Conservation (phyloP, 1,140 invertebrate genomes). For the Ganaspis sp. region DNA sequence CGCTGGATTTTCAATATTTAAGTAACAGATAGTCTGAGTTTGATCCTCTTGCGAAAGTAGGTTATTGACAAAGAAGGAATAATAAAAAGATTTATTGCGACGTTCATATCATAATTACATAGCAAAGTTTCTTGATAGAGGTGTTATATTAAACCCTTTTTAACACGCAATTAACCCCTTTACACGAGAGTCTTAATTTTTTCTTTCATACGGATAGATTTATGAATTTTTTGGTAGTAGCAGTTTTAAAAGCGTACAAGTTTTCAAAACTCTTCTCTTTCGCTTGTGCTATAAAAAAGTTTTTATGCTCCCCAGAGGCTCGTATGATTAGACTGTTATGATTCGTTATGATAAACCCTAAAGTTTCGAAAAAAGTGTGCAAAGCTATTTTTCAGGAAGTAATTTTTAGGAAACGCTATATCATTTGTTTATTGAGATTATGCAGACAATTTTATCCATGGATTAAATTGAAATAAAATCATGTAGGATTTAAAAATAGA, state of each 20-base stretch:
- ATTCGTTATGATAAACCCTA: constrained; percentile 1
- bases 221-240: background rate
- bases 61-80: background rate
- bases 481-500: no score
- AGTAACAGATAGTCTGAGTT: no score
- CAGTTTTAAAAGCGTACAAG: background rate
- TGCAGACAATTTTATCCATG: no score
- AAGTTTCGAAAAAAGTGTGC: constrained; percentile 1
- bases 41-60: no score
- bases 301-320: background rate
- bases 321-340: constrained; percentile 9
- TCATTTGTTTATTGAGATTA: background rate
- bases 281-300: background rate
- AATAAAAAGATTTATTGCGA: background rate
- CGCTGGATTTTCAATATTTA: no score
- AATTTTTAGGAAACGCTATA: background rate
- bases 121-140: background rate
- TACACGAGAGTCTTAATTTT: background rate
- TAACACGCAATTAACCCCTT: constrained; percentile 9
- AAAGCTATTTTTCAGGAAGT: background rate
- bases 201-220: background rate
- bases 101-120: background rate
- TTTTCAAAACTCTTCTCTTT: background rate
- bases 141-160: background rate
- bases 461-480: no score